These are phyloP conservation scores for Actenoides hombroni DNA, from an alignment of 2,113 vertebrate species.

Conservation along the genomic window DNA sequence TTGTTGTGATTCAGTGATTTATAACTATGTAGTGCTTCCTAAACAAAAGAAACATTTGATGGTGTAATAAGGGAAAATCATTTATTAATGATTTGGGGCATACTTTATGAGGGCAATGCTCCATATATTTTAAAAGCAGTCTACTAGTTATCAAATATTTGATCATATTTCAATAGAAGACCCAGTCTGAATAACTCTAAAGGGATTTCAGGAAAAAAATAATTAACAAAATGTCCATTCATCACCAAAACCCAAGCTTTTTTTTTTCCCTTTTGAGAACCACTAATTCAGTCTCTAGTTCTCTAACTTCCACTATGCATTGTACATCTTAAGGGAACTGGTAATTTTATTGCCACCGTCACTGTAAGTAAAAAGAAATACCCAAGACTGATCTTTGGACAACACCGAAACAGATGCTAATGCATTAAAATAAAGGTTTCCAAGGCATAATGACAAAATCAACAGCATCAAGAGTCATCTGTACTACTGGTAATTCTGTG, in stretches of 20 bases:
- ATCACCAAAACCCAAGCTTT: not conserved
- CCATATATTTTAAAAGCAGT: not conserved
- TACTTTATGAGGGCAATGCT: not conserved
- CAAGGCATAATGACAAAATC: not conserved
- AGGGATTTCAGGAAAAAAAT: not conserved
- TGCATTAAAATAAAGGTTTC: not conserved
- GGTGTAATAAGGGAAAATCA: not conserved
- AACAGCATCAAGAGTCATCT: not conserved
- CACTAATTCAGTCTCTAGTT: not conserved
- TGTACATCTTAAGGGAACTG: not conserved
- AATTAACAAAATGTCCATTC: not conserved
- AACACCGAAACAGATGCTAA: not conserved
- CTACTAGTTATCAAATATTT: not conserved
- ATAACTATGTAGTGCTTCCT: not conserved
- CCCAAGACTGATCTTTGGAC: not conserved
- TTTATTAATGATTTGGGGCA: not conserved
- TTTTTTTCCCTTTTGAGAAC: not conserved
- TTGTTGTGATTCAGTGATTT: not conserved
- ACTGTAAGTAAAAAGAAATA: constrained; percentile 7
- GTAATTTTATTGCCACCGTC: not conserved
- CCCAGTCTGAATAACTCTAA: not conserved
- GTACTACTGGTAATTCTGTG: not conserved
- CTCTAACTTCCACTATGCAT: not conserved
- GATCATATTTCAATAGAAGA: not conserved
- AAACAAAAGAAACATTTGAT: not conserved